Percentiles rank a stretch among this genome's conserved stretches.
Evolutionary conservation across 2,113 vertebrate genomes (phyloP).

Genomic region (Eulemur rufifrons): DNA sequence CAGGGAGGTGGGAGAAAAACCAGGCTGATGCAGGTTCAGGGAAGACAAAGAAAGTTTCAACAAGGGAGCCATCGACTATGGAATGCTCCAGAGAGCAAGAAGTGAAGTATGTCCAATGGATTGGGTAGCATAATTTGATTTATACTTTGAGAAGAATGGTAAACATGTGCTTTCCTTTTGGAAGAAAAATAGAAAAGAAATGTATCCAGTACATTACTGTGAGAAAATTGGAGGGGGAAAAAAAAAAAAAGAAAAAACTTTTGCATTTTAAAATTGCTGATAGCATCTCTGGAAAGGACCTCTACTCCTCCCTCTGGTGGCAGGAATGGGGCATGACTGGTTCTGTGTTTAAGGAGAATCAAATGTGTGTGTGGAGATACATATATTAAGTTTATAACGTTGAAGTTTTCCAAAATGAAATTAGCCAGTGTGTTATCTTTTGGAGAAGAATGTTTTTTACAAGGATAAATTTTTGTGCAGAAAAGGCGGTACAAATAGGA

Average conservation of each 20-base stretch:
- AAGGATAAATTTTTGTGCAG: neutral
- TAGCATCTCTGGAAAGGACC: neutral
- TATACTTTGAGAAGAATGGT: neutral
- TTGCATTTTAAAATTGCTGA: neutral
- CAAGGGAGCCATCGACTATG: neutral
- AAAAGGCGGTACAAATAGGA: constrained; percentile 11
- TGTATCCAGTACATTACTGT: neutral
- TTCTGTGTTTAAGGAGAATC: neutral
- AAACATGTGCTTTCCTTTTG: neutral
- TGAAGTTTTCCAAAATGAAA: neutral
- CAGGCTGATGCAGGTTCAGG: neutral
- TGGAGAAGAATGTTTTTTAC: neutral
- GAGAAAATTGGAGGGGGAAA: neutral
- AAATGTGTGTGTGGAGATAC: neutral
- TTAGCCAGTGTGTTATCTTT: neutral
- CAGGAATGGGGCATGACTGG: neutral
- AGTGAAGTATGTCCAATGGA: neutral
- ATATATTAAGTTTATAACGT: neutral
- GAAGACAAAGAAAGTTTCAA: neutral
- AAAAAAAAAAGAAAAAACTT: neutral
- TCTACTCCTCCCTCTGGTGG: constrained; percentile 13
- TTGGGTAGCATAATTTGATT: neutral
- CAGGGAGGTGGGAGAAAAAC: neutral
- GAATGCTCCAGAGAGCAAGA: neutral
- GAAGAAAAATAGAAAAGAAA: neutral